These are phyloP conservation scores for Phocoena phocoena DNA, from an alignment of 2,113 vertebrate species.

Conservation along the genomic window DNA sequence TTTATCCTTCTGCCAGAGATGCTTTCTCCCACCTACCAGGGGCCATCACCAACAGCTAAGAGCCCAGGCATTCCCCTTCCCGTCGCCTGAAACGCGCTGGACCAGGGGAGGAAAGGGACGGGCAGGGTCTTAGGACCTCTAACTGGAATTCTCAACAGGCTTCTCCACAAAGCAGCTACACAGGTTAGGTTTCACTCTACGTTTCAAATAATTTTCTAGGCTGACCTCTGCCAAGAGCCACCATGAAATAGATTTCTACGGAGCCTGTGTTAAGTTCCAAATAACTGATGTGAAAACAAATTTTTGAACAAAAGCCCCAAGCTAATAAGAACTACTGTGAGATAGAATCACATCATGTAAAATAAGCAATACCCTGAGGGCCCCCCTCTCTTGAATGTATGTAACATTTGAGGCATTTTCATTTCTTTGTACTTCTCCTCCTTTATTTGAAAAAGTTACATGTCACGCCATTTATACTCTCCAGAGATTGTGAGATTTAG, in stretches of 20 bases:
- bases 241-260: background rate
- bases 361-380: background rate
- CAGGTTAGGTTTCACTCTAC: background rate
- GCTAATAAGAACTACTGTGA: background rate
- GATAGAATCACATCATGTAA: background rate
- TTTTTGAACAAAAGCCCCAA: background rate
- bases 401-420: background rate
- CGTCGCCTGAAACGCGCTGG: accelerated
- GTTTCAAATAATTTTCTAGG: background rate
- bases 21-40: background rate
- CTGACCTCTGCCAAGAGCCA: background rate
- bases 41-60: background rate
- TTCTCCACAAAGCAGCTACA: background rate
- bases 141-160: background rate
- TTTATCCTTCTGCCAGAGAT: background rate
- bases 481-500: background rate
- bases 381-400: background rate
- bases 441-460: background rate
- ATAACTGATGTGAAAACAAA: background rate
- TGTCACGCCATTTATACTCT: background rate
- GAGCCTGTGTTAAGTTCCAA: background rate
- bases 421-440: background rate
- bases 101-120: background rate
- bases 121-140: background rate
- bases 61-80: background rate